A percentile compares a stretch with the other conserved stretches of the same genome.
phyloP scores from a whole-genome alignment of 1,140 invertebrate species.

The Heterodera carotae region DNA sequence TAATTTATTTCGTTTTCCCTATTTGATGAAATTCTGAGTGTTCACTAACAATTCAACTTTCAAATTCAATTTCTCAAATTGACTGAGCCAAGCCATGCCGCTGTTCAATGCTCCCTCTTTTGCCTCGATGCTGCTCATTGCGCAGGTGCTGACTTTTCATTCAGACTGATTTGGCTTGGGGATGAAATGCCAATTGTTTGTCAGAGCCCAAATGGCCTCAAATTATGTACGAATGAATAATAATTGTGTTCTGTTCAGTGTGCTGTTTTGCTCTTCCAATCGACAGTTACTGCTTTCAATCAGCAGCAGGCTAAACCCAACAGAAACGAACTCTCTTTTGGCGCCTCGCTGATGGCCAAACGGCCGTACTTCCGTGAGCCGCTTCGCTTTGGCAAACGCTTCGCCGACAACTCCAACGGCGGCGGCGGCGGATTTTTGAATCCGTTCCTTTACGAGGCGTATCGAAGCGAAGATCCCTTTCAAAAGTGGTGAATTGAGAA shows the following conservation, averaged over 20 bases:
- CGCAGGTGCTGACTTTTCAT: neutral
- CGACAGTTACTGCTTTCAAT: neutral
- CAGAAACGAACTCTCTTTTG: neutral
- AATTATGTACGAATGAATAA: no score
- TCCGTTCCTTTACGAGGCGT: constrained; percentile 4
- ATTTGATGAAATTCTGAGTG: no score
- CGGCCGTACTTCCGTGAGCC: constrained; percentile 52
- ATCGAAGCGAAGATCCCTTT: neutral
- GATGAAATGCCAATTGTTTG: no score
- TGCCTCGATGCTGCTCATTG: neutral
- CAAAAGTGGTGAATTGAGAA: neutral
- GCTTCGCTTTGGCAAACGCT: constrained; percentile 57
- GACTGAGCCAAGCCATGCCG: neutral
- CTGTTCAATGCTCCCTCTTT: neutral
- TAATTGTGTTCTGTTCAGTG: neutral
- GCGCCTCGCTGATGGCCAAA: neutral
- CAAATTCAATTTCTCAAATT: neutral
- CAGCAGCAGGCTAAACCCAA: neutral
- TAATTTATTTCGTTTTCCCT: no score
- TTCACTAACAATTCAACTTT: neutral
- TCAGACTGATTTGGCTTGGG: no score
- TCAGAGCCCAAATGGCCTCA: no score
- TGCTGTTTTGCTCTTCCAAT: neutral
- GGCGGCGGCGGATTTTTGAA: neutral
- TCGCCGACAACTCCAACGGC: neutral